Conservation (phyloP, 1,140 invertebrate species). For the Andricus grossulariae region DNA sequence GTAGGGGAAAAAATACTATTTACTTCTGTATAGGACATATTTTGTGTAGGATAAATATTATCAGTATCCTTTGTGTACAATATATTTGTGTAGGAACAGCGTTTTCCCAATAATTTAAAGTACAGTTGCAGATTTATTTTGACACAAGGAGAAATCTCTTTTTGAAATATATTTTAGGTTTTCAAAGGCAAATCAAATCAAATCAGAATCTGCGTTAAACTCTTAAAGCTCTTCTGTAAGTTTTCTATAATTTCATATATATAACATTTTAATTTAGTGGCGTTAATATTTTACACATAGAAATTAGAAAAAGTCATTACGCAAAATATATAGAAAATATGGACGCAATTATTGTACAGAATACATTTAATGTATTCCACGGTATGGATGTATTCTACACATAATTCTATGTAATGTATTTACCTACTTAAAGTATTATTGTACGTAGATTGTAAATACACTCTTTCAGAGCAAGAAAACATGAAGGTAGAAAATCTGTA, state of each 20-base stretch:
- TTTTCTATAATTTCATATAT: background rate
- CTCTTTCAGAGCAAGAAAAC: background rate
- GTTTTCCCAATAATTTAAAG: too few relatives aligned
- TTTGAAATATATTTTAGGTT: too few relatives aligned
- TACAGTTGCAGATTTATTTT: too few relatives aligned
- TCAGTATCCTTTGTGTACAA: too few relatives aligned
- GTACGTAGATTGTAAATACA: constrained; percentile 53
- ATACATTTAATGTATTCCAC: background rate
- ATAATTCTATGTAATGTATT: constrained; percentile 35
- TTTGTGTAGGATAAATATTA: too few relatives aligned
- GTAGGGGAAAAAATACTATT: too few relatives aligned
- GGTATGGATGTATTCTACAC: background rate
- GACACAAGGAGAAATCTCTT: too few relatives aligned
- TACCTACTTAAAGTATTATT: constrained; percentile 50
- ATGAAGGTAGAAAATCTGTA: background rate
- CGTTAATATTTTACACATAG: background rate
- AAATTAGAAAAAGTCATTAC: background rate
- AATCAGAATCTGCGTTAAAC: too few relatives aligned
- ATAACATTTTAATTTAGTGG: background rate
- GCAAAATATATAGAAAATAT: background rate
- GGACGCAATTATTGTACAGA: background rate
- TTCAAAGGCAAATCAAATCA: too few relatives aligned
- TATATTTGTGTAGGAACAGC: too few relatives aligned
- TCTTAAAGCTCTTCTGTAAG: background rate
- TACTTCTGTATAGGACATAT: too few relatives aligned